Base-by-base conservation (phyloP, 2,888 invertebrate genomes). In the Trilocha varians region DNA sequence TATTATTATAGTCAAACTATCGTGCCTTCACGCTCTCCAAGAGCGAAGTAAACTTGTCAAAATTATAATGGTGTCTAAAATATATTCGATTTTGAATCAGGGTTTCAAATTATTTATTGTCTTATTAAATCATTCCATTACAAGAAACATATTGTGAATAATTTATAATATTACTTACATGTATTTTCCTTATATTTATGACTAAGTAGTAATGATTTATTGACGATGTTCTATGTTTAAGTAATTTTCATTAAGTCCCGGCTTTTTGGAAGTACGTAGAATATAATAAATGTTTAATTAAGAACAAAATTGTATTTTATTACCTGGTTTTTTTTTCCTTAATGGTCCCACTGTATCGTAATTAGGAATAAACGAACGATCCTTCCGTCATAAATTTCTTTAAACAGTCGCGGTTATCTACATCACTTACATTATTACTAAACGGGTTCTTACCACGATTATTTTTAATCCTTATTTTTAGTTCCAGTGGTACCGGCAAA, bases 241-340 rank as follows among this genome's bases (percentile, higher is more conserved):
- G 73, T 78, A 80, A 82, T 72, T 79, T 80, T 71, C 77, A 64
- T 70, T 53, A 65, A 67, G 70, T 68, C 56, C 49, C 53, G 50
- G 53, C 70, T 79, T 70, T 75, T 62, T 75, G 74, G 62, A 79
- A 79, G 77, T 80, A 75, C 77, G 65, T 80, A 79, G 72, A 73
- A 68, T 73, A 75, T 70, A 61, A 68, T 66, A 67, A 68, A 64
- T 56, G 53, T 51, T 55, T 49, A 55, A 57, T 55, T 53, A 32
- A 25, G 25, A 25, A 25, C n/a, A n/a, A n/a, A n/a, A n/a, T n/a
- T n/a, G n/a, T n/a, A n/a, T n/a, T 25, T 41, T 36, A n/a, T n/a
- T n/a, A n/a, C n/a, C n/a, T n/a, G 3, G 25, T 25, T 25, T 25
- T 25, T 18, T 5, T 18, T 25, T 25, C 11, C 25, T 9, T 25